Conservation (phyloP, 2,888 invertebrate species). For the Macrosiphum euphorbiae region DNA sequence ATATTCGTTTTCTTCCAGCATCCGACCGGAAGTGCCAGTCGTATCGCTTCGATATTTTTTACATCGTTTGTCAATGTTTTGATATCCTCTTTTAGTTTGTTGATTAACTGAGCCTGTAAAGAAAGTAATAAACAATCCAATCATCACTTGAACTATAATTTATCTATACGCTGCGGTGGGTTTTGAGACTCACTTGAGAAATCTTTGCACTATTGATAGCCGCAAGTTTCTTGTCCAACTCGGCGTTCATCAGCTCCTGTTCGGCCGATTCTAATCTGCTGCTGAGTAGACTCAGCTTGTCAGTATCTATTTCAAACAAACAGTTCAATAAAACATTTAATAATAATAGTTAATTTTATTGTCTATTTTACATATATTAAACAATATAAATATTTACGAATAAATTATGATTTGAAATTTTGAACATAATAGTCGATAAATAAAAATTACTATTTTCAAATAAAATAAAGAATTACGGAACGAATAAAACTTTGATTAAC, state of each 20-base stretch:
- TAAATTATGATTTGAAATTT: neutral
- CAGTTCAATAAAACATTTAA: neutral
- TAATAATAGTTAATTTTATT: neutral
- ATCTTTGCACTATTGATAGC: conserved; percentile 80
- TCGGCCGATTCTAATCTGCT: conserved; percentile 80
- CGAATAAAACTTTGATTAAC: neutral
- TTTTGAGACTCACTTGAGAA: conserved; percentile 74
- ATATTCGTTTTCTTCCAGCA: conserved; percentile 85
- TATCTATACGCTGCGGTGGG: neutral
- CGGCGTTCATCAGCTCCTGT: conserved; percentile 78
- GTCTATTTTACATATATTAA: neutral
- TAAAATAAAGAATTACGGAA: neutral
- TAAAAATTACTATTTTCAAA: neutral
- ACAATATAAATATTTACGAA: neutral
- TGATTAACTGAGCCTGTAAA: conserved; percentile 78
- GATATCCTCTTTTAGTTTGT: conserved; percentile 84
- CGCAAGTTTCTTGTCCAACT: conserved; percentile 82
- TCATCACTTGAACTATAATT: neutral
- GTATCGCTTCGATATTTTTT: conserved; percentile 84
- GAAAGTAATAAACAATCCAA: neutral
- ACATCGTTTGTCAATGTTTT: conserved; percentile 81
- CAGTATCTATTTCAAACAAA: conserved; percentile 69
- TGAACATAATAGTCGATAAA: neutral
- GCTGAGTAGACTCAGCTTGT: conserved; percentile 73
- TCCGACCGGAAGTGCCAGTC: conserved; percentile 81